Base-by-base conservation (phyloP, 2,888 invertebrate genomes). In the Limnephilus lunatus region DNA sequence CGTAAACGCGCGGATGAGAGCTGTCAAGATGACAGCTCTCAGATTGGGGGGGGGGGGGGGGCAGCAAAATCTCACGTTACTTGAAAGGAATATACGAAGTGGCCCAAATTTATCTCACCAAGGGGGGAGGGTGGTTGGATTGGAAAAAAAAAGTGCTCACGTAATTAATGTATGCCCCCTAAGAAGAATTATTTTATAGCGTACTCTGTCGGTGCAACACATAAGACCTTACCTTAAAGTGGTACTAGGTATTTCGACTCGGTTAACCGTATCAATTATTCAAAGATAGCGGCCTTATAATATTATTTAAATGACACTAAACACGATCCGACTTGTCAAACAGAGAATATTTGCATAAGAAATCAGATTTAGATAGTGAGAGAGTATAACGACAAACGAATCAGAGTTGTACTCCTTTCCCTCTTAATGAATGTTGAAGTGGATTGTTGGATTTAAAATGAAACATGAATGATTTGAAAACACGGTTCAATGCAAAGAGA, bases 291-390 rank as follows among this genome's bases (percentile, higher is more conserved):
- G 4, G n/a, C n/a, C 9, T 68, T 68, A 25, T 25, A 68, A 68
- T 68, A 68, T 68, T 68, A 68, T 68, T 68, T 68, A 68, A 68
- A 68, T 68, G 68, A 68, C 68, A 25, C n/a, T 68, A 68, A n/a
- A 68, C 68, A 68, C 68, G 68, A 68, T n/a, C 25, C 68, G 9
- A 68, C 68, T 7, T 68, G 68, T 68, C 68, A 68, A 68, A n/a
- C 68, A 68, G 68, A 68, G 68, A 68, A 68, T 68, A 68, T 68
- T n/a, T 68, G 68, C 68, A 68, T 68, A 68, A 68, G 68, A 68
- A 68, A 68, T n/a, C 68, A 7, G 68, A 25, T 68, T 4, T 25
- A 68, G 68, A 68, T 68, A 7, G n/a, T n/a, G 68, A 68, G 68
- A 19, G 68, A n/a, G 68, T 68, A 25, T 7, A 68, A 25, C 68